phyloP scores from a whole-genome alignment of 2,113 vertebrate genomes.

The Corythaixoides concolor region DNA sequence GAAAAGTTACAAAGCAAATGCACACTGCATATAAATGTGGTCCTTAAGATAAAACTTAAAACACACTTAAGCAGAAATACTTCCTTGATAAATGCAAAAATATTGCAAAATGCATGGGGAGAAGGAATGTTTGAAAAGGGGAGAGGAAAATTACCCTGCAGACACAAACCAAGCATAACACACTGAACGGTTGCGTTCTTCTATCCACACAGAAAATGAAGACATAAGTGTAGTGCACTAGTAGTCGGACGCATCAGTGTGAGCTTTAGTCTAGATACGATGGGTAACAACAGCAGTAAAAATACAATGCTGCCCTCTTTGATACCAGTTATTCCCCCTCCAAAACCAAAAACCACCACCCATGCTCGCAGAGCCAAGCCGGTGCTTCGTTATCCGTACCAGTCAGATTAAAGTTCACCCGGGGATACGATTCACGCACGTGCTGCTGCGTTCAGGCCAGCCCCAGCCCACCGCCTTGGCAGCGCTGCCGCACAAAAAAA shows the following conservation, averaged over 20 bases:
- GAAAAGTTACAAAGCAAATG: neutral
- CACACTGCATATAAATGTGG: neutral
- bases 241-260: neutral
- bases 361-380: neutral
- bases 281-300: neutral
- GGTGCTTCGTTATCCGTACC: accelerated
- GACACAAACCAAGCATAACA: neutral
- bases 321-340: neutral
- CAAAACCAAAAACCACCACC: neutral
- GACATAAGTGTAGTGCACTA: slow-evolving; percentile 43
- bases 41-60: neutral
- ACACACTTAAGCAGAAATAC: neutral
- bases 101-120: neutral
- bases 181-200: neutral
- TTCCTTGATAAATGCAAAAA: neutral
- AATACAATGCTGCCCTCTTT: neutral
- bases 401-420: neutral
- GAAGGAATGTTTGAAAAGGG: neutral
- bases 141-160: slow-evolving; percentile 14
- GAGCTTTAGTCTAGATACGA: neutral
- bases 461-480: neutral
- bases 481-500: neutral
- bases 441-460: neutral
- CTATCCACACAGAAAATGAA: neutral
- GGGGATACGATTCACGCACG: neutral